Evolutionary conservation across 1,140 invertebrate species (phyloP), one percentile per base, ranked within the genome.

Genomic region (Pseudomyrmex flavicornis): DNA sequence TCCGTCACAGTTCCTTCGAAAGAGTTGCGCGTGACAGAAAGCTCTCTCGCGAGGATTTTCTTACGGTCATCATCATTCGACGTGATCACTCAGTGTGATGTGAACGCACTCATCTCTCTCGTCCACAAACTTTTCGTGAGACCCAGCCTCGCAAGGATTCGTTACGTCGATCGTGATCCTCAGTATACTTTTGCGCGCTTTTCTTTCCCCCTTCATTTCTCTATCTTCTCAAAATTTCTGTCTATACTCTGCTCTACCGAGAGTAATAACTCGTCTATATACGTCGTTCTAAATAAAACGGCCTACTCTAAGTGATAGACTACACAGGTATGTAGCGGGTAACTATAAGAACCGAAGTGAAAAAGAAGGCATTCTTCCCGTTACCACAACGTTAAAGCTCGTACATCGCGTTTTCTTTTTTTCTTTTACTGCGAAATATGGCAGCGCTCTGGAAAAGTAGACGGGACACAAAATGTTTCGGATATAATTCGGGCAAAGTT

Each of bases 1-100:
- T 48, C 15, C 48, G 26, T 84, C 86, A 88, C 86, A 88, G 82
- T 88, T 82, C 87, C 35, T 88, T 84, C 61, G 59, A 15, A 75
- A 69, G 58, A 52, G 17, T 74, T 58, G 22, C 50, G 13, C 12
- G 20, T 52, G 35, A 72, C 69, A 61, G 5, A 35, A 59, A 73
- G 44, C 73, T 50, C 73, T 50, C 15, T 44, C 12, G 15, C 46
- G 54, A 77, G 58, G 72, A 70, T 63, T 74, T 48, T 52, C 4
- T 62, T 48, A 74, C 13, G 17, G 50, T 58, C n/a, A 69, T 56
- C 9, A 48, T 56, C 13, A 77, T 79, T n/a, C 44, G 46, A 69
- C 17, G 17, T 61, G 54, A 50, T 35, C 22, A 5, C 35, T 46
- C 44, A 13, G 8, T 65, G 9, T 59, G 17, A 44, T 54, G 20